Evolutionary conservation across 1,140 invertebrate species (phyloP).

Genomic region (Drosophila nannoptera): DNA sequence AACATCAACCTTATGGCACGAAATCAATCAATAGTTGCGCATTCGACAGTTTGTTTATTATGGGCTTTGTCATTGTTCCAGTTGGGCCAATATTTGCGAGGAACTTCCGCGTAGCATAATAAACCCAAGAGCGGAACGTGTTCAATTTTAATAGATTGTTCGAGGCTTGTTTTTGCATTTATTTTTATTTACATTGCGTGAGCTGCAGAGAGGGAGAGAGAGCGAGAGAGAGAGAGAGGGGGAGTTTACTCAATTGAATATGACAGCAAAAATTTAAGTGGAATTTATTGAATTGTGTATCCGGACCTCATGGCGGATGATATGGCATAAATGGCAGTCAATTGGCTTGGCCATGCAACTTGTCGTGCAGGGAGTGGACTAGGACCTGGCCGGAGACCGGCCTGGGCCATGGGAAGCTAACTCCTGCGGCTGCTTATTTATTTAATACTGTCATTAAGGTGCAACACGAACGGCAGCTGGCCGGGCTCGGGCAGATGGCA

Average conservation of each 20-base stretch:
- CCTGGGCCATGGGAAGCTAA: background rate
- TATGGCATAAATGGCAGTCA: background rate
- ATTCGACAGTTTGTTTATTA: conserved; percentile 22
- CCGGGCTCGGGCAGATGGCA: conserved; percentile 2
- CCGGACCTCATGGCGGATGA: background rate
- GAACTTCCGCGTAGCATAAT: background rate
- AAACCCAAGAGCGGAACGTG: background rate
- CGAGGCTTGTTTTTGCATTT: background rate
- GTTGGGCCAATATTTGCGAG: conserved; percentile 11
- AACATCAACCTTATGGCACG: conserved; percentile 14
- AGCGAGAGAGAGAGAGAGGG: no score
- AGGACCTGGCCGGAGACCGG: background rate
- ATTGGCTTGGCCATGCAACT: conserved; percentile 9
- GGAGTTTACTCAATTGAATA: background rate
- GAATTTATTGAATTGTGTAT: background rate
- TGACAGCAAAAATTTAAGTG: background rate
- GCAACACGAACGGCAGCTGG: conserved; percentile 48
- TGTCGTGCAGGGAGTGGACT: conserved; percentile 10
- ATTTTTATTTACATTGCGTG: conserved; percentile 1
- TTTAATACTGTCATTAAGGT: conserved; percentile 49
- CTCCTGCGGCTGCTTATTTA: conserved; percentile 57
- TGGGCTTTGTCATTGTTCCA: conserved; percentile 22
- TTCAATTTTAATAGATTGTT: background rate
- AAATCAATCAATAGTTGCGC: conserved; percentile 38
- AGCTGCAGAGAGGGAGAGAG: background rate